Evolutionary conservation across 1,140 invertebrate genomes (phyloP).

Genomic region (Pachyrhynchus sulphureomaculatus): DNA sequence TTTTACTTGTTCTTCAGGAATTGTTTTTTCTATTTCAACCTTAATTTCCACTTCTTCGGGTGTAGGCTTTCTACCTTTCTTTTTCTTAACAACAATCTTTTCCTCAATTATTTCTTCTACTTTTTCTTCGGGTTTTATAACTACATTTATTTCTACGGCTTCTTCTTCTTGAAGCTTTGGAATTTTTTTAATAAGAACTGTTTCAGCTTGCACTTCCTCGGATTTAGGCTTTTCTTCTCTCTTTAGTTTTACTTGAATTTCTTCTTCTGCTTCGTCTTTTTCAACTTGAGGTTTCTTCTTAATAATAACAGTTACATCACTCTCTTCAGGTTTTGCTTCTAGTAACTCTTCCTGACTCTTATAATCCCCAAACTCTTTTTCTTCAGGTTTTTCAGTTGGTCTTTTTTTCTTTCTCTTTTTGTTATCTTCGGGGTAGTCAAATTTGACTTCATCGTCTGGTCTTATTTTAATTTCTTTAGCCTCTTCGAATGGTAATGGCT

Average conservation of each 20-base stretch:
- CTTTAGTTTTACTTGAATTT: constrained; percentile 35
- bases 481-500: constrained; percentile 30
- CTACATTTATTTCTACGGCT: constrained; percentile 8
- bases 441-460: constrained; percentile 35
- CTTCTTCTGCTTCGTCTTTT: constrained; percentile 23
- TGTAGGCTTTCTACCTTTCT: constrained; percentile 29
- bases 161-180: constrained; percentile 9
- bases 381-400: constrained; percentile 31
- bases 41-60: constrained; percentile 32
- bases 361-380: constrained; percentile 18
- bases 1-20: constrained; percentile 33
- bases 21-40: constrained; percentile 45
- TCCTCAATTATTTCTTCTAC: constrained; percentile 44
- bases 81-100: constrained; percentile 36
- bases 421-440: constrained; percentile 17
- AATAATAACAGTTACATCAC: constrained; percentile 27
- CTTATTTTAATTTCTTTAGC: constrained; percentile 33
- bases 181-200: constrained; percentile 13
- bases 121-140: constrained; percentile 37
- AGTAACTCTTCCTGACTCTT: constrained; percentile 26
- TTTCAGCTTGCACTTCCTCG: constrained; percentile 32
- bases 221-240: constrained; percentile 38
- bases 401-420: constrained; percentile 39
- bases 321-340: constrained; percentile 33
- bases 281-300: constrained; percentile 30